Percentiles rank a stretch among this genome's conserved stretches.
phyloP scores from a whole-genome alignment of 2,888 invertebrate species.

The Cheilosia grossa region DNA sequence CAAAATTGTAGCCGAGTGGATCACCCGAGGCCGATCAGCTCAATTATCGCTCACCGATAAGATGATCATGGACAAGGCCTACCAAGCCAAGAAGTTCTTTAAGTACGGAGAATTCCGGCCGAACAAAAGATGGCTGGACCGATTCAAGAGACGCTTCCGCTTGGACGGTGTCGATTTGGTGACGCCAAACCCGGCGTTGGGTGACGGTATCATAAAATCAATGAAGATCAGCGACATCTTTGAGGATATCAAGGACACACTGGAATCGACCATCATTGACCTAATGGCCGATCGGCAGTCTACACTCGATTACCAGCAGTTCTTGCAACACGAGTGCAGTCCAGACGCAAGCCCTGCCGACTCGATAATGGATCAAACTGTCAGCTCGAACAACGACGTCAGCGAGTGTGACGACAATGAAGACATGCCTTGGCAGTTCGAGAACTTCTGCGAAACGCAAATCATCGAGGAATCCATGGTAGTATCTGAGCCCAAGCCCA shows the following conservation, averaged over 20 bases:
- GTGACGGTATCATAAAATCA: conserved; percentile 4
- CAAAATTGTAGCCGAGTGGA: conserved; percentile 60
- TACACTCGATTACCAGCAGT: conserved; percentile 5
- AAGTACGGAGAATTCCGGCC: conserved; percentile 59
- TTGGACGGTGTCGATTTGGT: conserved; percentile 22
- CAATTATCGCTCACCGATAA: conserved; percentile 34
- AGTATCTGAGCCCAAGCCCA: background rate
- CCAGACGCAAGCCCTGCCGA: background rate
- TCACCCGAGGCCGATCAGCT: conserved; percentile 23
- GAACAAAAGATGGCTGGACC: conserved; percentile 59
- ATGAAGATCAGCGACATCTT: conserved; percentile 47
- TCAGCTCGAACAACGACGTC: conserved; percentile 40
- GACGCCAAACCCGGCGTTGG: background rate
- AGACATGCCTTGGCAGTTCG: conserved; percentile 3
- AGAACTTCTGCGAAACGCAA: conserved; percentile 29
- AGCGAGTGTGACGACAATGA: conserved; percentile 33
- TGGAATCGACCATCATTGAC: conserved; percentile 10
- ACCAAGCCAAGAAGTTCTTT: conserved; percentile 52
- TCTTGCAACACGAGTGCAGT: conserved; percentile 2
- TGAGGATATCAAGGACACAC: conserved; percentile 43
- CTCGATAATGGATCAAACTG: conserved; percentile 19
- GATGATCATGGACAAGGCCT: conserved; percentile 51
- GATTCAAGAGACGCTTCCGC: conserved; percentile 57
- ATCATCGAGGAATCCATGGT: background rate
- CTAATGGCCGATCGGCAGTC: background rate